phyloP scores from a whole-genome alignment of 1,140 invertebrate genomes.

The Piezodorus guildinii region DNA sequence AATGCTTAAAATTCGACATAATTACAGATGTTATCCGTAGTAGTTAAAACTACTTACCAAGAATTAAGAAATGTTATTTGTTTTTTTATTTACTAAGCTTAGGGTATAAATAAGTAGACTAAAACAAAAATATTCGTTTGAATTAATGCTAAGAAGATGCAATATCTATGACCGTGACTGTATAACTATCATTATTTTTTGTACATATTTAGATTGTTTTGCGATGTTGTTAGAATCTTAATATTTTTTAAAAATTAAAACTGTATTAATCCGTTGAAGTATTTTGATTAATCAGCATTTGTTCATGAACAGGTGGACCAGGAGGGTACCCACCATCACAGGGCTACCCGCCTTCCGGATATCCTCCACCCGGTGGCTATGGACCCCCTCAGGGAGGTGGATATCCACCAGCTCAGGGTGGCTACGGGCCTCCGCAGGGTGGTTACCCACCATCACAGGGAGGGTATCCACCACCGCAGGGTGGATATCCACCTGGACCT shows the following conservation, averaged over 20 bases:
- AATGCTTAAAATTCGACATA: too few species aligned
- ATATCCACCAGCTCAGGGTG: constrained; percentile 17
- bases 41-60: too few species aligned
- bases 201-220: too few species aligned
- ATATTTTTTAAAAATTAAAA: neutral
- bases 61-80: too few species aligned
- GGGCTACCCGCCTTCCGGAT: neutral
- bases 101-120: too few species aligned
- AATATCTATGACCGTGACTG: too few species aligned
- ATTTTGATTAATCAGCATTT: neutral
- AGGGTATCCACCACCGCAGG: constrained; percentile 18
- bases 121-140: too few species aligned
- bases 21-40: too few species aligned
- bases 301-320: neutral
- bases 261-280: neutral
- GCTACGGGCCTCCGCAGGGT: neutral
- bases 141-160: too few species aligned
- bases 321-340: constrained; percentile 16
- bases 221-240: too few species aligned
- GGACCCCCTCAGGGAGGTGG: neutral
- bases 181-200: too few species aligned
- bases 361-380: neutral
- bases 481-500: constrained; percentile 22
- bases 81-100: too few species aligned
- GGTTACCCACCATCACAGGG: constrained; percentile 18